Evolutionary conservation across 2,113 vertebrate species (phyloP), one percentile per base, ranked within the genome.

Genomic region (Herpetotheres cachinnans): DNA sequence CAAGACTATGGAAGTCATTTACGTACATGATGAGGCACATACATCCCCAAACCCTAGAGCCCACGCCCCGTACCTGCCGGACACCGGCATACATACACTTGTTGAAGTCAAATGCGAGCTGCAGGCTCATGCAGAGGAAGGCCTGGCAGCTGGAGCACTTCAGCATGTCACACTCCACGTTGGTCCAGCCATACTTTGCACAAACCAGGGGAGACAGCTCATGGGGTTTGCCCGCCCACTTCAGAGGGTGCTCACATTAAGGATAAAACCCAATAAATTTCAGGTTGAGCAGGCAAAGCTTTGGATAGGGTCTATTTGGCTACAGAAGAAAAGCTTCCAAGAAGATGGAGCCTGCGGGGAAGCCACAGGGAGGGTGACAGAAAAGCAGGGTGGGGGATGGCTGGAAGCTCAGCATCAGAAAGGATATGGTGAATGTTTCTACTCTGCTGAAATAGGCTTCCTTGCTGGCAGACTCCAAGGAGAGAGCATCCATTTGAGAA

Each of bases 341-440:
- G 58, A 14, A 55, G 44, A 34, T 6, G 7, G 19, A 58, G 30
- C 15, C 30, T 36, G n/a, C 0, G 2, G 18, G 27, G 26, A 78
- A 78, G 40, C 13, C 6, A 8, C 1, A 7, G 38, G 30, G 66
- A 67, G 8, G 5, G 20, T 16, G 38, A 26, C 3, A 65, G 16
- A 11, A 13, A 49, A 46, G 7, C 29, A 65, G 42, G 12, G 49
- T 11, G 22, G 4, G 42, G 44, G 20, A 9, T 0, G 1, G 44
- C 18, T 30, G 26, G 30, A 62, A 71, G n/a, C 47, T 46, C 71
- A 72, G 47, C 13, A 1, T 10, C 9, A 17, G 82, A 97, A 99
- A 99, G 99, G 99, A 99, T 99, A 99, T 99, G 34, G 99, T 99
- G 97, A 99, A 99, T 0, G 99, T 99, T 86, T 99, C 98, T 73